Evolutionary conservation across 2,113 vertebrate genomes (phyloP).

Genomic region (Mandrillus leucophaeus): DNA sequence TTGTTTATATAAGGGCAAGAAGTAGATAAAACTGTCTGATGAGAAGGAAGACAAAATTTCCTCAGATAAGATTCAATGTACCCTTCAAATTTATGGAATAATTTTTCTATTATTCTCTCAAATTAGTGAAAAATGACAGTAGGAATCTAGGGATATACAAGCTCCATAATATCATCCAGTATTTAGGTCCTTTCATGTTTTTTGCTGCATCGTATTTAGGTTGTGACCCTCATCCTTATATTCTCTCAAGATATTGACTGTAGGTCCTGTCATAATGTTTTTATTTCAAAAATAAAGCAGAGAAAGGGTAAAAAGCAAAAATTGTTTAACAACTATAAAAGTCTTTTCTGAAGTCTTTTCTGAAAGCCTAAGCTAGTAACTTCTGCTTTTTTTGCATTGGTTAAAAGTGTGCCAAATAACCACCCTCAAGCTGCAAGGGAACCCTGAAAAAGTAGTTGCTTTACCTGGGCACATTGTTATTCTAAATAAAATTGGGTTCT

Average conservation of each 20-base stretch:
- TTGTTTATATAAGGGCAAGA: neutral
- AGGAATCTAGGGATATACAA: neutral
- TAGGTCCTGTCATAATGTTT: neutral
- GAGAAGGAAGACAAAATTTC: neutral
- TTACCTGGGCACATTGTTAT: neutral
- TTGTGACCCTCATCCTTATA: neutral
- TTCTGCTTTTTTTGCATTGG: neutral
- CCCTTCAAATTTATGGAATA: neutral
- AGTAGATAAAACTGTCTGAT: neutral
- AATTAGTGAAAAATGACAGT: neutral
- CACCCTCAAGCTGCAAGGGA: neutral
- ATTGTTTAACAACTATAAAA: neutral
- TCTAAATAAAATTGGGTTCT: neutral
- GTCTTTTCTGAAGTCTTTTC: neutral
- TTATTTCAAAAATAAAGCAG: neutral
- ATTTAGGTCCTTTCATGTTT: neutral
- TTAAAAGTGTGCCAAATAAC: constrained; percentile 31
- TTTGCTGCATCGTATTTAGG: neutral
- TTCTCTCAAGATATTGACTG: neutral
- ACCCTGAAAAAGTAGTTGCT: neutral
- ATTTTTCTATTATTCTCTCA: neutral
- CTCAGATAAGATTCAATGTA: neutral
- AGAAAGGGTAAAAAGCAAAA: neutral
- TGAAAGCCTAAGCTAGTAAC: neutral
- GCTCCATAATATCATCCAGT: neutral